Conservation (phyloP, 2,888 invertebrate genomes). For the Anoplius nigerrimus region DNA sequence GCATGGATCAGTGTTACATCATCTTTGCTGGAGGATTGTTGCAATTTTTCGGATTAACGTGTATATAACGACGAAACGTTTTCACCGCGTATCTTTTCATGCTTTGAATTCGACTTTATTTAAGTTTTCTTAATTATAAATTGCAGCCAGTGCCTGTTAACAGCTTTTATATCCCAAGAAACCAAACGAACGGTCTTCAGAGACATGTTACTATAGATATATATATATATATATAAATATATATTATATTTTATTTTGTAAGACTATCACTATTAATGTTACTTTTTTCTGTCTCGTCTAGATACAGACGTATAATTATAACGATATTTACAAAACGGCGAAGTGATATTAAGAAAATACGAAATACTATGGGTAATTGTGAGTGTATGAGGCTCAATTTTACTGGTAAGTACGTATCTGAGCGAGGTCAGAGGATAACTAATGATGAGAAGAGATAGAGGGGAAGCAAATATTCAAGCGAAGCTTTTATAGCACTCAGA, state of each 20-base stretch:
- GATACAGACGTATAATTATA: too few relatives aligned
- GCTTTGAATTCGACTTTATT: too few relatives aligned
- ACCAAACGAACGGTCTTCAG: neutral
- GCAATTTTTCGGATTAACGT: too few relatives aligned
- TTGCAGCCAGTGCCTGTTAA: constrained; percentile 2
- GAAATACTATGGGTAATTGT: neutral
- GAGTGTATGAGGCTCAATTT: neutral
- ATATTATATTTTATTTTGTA: constrained; percentile 1
- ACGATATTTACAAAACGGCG: neutral
- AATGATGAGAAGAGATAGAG: too few relatives aligned
- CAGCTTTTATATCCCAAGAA: constrained; percentile 3
- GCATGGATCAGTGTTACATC: too few relatives aligned
- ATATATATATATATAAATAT: neutral
- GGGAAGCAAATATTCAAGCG: too few relatives aligned
- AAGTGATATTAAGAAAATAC: neutral
- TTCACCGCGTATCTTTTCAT: too few relatives aligned
- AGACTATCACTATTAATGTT: constrained; percentile 9
- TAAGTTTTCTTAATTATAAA: too few relatives aligned
- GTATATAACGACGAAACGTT: too few relatives aligned
- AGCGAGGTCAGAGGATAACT: neutral
- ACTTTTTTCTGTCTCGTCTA: constrained; percentile 2
- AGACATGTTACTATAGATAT: constrained; percentile 1
- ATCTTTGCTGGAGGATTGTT: too few relatives aligned
- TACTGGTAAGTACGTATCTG: neutral
- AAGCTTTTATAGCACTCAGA: too few relatives aligned